Conservation (phyloP, 1,140 invertebrate genomes). For the Drosophila navojoa region DNA sequence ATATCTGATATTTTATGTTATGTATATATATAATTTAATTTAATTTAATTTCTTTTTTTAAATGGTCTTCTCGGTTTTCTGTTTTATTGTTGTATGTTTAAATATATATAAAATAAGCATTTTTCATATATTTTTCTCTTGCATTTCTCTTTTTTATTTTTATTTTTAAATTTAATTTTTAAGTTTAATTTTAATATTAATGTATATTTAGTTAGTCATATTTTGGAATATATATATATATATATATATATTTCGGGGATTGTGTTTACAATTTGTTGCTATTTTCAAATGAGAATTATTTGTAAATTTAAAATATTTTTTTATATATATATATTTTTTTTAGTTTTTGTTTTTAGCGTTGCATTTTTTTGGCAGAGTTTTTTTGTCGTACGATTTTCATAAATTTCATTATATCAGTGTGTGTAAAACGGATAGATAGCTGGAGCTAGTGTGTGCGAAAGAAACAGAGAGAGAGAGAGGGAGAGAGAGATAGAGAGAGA, state of each 20-base stretch:
- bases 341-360: constrained; percentile 5
- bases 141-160: constrained; percentile 14
- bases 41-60: constrained; percentile 21
- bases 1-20: constrained; percentile 37
- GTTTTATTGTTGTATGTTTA: constrained; percentile 71
- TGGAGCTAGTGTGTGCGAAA: not conserved
- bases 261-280: constrained; percentile 66
- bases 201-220: constrained; percentile 57
- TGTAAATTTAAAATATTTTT: constrained; percentile 8
- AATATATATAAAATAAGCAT: constrained; percentile 78
- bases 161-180: not conserved
- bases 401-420: constrained; percentile 1
- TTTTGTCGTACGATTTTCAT: constrained; percentile 26
- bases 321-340: constrained; percentile 10
- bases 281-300: constrained; percentile 55
- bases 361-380: constrained; percentile 63
- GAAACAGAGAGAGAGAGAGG: not conserved
- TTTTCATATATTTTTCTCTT: constrained; percentile 35
- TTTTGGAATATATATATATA: constrained; percentile 26
- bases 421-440: not conserved
- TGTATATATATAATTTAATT: constrained; percentile 54
- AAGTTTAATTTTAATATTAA: constrained; percentile 21
- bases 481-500: not conserved
- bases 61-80: constrained; percentile 64
- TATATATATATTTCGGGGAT: constrained; percentile 22